Evolutionary conservation across 2,113 vertebrate species (phyloP), one percentile per base, ranked within the genome.

Genomic region (Jacana jacana): DNA sequence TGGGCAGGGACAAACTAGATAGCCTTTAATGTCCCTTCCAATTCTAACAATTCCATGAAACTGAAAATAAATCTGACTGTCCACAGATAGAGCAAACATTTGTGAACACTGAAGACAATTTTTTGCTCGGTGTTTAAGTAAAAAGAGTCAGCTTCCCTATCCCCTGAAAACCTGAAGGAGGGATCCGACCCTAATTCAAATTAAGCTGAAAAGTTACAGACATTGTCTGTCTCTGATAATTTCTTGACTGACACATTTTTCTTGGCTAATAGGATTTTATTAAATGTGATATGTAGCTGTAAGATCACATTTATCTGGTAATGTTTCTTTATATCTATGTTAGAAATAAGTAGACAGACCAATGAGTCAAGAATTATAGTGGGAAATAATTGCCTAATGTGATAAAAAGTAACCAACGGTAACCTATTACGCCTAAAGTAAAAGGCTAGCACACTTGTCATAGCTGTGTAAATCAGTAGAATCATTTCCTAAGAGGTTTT

Each of bases 251-350:
- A 63, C 1, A 3, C 55, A 66, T 95, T 91, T 97, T 97, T 66
- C 81, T 86, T 97, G 76, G 75, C 88, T 95, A 96, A 94, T 82
- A 10, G 68, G 30, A 71, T 70, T 95, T 90, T 68, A 69, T 76
- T 82, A 90, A 83, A 84, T 86, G 57, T 96, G 95, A 82, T 95
- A 40, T 75, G 54, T 95, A 92, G 66, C 37, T 82, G 58, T 94
- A 87, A 88, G 63, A 66, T 91, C 81, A 84, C 72, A 91, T 92
- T 58, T 93, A 81, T 89, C 69, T 75, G 48, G 9, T 70, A 85
- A 89, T 80, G n/a, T 86, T 95, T 92, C 89, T 89, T 92, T 89
- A 48, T 87, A 87, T 89, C 78, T 87, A 19, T 71, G 54, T 94
- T 89, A 89, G 70, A 91, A 91, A 60, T 91, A 91, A 72, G 81